These are phyloP conservation scores for Stigmatopora nigra DNA, from an alignment of 2,113 vertebrate species.

Conservation along the genomic window DNA sequence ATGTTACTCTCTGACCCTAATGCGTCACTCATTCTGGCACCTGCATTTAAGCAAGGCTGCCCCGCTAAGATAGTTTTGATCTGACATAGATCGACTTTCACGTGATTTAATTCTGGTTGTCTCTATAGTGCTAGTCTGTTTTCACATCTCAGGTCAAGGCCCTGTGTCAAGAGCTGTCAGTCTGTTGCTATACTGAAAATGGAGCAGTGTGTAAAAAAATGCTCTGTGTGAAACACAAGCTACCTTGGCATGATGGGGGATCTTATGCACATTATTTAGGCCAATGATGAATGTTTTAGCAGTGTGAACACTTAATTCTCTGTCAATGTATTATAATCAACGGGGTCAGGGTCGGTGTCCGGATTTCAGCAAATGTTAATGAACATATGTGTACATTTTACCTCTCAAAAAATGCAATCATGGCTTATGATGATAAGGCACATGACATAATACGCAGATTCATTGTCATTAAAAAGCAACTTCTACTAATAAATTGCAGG, in stretches of 20 bases:
- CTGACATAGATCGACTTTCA: constrained; percentile 59
- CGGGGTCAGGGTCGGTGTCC: neutral
- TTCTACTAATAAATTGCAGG: too few relatives aligned
- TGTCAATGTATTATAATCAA: neutral
- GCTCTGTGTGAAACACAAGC: neutral
- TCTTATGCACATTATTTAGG: constrained; percentile 4
- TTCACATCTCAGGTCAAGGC: constrained; percentile 49
- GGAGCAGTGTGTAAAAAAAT: constrained; percentile 11
- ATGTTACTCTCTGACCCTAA: constrained; percentile 54
- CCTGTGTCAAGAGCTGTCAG: constrained; percentile 53
- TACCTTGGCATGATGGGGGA: neutral
- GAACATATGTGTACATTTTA: neutral
- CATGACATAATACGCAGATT: too few relatives aligned
- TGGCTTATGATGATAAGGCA: too few relatives aligned
- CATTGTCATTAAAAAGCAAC: too few relatives aligned
- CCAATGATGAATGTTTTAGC: neutral
- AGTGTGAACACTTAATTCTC: neutral
- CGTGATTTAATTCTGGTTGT: constrained; percentile 60
- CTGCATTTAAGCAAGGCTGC: constrained; percentile 50
- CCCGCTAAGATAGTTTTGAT: constrained; percentile 57
- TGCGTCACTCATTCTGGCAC: constrained; percentile 59
- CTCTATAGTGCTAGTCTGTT: constrained; percentile 45
- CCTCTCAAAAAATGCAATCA: neutral
- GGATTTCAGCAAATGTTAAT: neutral
- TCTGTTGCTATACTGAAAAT: constrained; percentile 10